A percentile compares a stretch with the other conserved stretches of the same genome.
Conservation (phyloP, 2,113 vertebrate species). For the Trematocara variabile region DNA sequence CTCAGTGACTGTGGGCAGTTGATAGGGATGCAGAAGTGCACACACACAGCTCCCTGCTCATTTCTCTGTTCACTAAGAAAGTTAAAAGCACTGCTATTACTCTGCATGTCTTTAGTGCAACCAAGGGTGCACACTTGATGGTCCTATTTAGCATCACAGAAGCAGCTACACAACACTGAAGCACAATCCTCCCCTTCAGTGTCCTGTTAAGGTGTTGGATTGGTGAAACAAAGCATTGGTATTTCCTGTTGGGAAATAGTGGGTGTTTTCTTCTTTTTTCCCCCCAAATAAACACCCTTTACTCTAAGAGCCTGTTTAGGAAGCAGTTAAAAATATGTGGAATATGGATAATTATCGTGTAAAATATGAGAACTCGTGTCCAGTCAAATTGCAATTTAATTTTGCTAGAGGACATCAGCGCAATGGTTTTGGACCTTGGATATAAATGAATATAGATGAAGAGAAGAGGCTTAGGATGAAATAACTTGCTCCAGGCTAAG, state of each 20-base stretch:
- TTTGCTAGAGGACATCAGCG: background rate
- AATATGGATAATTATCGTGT: background rate
- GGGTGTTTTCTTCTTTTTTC: rapidly evolving
- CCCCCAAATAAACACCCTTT: rapidly evolving
- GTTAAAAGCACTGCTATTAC: background rate
- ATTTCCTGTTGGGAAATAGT: background rate
- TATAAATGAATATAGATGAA: background rate
- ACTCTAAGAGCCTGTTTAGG: background rate
- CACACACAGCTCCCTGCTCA: rapidly evolving
- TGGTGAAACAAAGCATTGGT: background rate
- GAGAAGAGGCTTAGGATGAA: background rate
- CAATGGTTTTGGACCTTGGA: background rate
- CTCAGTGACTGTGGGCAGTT: background rate
- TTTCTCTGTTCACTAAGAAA: background rate
- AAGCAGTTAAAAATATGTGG: background rate
- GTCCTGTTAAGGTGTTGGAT: background rate
- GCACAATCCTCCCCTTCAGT: background rate
- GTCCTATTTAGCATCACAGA: background rate
- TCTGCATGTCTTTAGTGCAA: background rate
- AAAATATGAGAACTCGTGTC: background rate
- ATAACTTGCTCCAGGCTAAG: background rate
- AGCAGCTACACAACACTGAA: background rate
- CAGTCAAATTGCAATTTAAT: background rate
- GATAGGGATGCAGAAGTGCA: background rate
- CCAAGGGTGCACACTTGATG: background rate